These are phyloP conservation scores for Delichon dasypus DNA, from an alignment of 2,797 vertebrate genomes.

Conservation along the genomic window DNA sequence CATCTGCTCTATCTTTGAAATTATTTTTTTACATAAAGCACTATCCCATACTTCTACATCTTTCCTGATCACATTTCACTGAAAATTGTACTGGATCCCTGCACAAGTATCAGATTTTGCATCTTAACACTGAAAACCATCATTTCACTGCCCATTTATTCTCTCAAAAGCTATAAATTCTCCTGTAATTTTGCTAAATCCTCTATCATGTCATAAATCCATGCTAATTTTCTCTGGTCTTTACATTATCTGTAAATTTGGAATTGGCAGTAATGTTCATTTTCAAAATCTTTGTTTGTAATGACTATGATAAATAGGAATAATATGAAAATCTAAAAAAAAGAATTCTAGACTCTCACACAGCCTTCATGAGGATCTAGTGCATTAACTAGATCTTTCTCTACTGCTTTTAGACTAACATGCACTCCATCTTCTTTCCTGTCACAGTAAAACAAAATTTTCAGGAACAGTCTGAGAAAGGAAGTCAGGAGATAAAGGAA, in stretches of 20 bases:
- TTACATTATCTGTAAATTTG: background rate
- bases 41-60: background rate
- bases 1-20: background rate
- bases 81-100: background rate
- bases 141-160: background rate
- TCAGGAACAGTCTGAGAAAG: background rate
- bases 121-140: background rate
- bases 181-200: background rate
- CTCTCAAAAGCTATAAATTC: background rate
- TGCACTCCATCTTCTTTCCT: background rate
- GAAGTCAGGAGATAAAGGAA: background rate
- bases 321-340: background rate
- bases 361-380: background rate
- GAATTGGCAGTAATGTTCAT: background rate
- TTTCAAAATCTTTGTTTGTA: conserved; percentile 1
- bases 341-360: background rate
- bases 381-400: background rate
- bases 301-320: background rate
- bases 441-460: background rate
- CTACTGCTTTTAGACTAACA: background rate
- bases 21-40: background rate
- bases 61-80: background rate
- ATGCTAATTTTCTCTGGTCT: background rate
- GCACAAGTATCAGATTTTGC: background rate
- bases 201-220: background rate